Evolutionary conservation across 2,113 vertebrate genomes (phyloP).

Genomic region (Sebastes schlegelii): DNA sequence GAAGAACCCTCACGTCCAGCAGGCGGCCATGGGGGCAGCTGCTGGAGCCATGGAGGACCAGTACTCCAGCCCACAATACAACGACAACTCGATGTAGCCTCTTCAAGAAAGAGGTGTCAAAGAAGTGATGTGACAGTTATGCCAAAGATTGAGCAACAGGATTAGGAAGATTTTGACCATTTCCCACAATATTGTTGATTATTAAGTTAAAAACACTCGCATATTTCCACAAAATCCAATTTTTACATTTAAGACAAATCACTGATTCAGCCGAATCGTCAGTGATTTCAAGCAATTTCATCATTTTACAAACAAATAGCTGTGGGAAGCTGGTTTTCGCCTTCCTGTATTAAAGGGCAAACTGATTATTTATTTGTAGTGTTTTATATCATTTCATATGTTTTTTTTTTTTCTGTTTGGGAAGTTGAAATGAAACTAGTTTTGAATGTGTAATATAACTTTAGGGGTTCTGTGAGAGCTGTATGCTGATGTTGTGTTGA

Average conservation of each 20-base stretch:
- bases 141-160: slow-evolving; percentile 42
- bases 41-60: slow-evolving; percentile 86
- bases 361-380: not conserved
- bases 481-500: slow-evolving; percentile 5
- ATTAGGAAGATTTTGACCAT: not conserved
- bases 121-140: slow-evolving; percentile 7
- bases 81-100: slow-evolving; percentile 74
- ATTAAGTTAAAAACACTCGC: not conserved
- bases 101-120: slow-evolving; percentile 1
- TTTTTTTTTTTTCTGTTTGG: slow-evolving; percentile 2
- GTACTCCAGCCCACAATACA: slow-evolving; percentile 71
- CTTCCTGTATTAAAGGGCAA: slow-evolving; percentile 25
- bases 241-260: not conserved
- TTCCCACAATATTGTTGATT: not conserved
- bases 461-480: slow-evolving; percentile 41
- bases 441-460: slow-evolving; percentile 15
- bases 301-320: slow-evolving; percentile 16
- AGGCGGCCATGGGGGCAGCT: slow-evolving; percentile 89
- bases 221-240: not conserved
- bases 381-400: slow-evolving; percentile 16
- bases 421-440: slow-evolving; percentile 32
- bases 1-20: slow-evolving; percentile 96
- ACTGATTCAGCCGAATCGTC: not conserved
- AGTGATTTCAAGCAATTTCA: slow-evolving; percentile 6
- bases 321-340: slow-evolving; percentile 16